Conservation (phyloP, 2,888 invertebrate species). For the Nezara viridula region DNA sequence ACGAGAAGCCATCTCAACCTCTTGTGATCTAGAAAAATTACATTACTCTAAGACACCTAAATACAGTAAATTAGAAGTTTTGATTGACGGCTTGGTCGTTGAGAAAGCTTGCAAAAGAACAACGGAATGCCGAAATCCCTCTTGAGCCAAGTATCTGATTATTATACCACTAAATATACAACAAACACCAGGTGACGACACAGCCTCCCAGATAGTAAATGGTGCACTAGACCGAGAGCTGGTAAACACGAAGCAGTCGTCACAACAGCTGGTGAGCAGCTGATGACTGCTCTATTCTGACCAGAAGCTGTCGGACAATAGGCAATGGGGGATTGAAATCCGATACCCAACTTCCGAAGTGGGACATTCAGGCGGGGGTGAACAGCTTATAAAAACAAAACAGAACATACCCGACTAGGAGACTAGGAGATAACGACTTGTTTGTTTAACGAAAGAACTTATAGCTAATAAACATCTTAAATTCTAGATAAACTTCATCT, state of each 20-base stretch:
- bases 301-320: not conserved
- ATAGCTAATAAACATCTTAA: too few species aligned
- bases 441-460: too few species aligned
- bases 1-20: too few species aligned
- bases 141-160: not conserved
- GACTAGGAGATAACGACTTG: too few species aligned
- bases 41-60: too few species aligned
- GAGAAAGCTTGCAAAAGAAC: too few species aligned
- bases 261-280: not conserved
- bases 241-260: not conserved
- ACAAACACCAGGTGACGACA: slow-evolving; percentile 8
- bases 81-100: too few species aligned
- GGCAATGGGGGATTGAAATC: not conserved
- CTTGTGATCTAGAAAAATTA: too few species aligned
- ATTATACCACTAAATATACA: not conserved
- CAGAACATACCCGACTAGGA: not conserved
- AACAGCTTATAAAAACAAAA: not conserved
- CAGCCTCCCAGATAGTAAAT: not conserved
- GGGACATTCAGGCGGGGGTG: not conserved
- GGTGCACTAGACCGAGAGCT: not conserved
- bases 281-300: not conserved
- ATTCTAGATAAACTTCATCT: too few species aligned
- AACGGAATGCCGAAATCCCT: not conserved
- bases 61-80: too few species aligned
- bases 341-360: not conserved